Evolutionary conservation across 2,888 invertebrate species (phyloP), one percentile per base, ranked within the genome.

Genomic region (Amphimallon solstitiale): DNA sequence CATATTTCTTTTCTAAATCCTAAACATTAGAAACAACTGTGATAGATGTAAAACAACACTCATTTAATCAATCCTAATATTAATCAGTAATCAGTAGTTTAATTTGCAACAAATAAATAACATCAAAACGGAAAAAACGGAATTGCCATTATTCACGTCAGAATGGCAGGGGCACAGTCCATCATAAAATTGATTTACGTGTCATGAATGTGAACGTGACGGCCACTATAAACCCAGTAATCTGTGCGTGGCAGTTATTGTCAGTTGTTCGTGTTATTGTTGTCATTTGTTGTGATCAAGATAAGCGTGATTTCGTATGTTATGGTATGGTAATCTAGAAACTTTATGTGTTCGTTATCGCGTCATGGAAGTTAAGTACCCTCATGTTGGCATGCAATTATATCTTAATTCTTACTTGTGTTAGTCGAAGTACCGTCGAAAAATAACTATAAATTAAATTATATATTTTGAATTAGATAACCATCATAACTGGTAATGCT

Each of bases 231-330:
- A 56, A 40, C 40, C 40, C 40, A 12, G 40, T 56, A 56, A 56
- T 56, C 56, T 56, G 56, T 23, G 56, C 56, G 21, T 40, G 56
- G 56, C 56, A 56, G 56, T 56, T 56, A 56, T 56, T 56, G 56
- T 56, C 56, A 56, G 40, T 38, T 56, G 23, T 56, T 56, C 23
- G 56, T 56, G 56, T 56, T 56, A 23, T 56, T 40, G 56, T 56
- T 40, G 56, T 56, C 56, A 56, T 56, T 56, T 40, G 40, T 56
- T 56, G 40, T 56, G 40, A 52, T 52, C 52, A 43, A 56, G 56
- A 56, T 56, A 56, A 56, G 40, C 6, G 56, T 21, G 43, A 23
- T 12, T 34, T 12, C 2, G 38, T 10, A 40, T 40, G n/a, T 19
- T 17, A 17, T 40, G 23, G 21, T 56, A 56, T 56, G 43, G 56